Percentiles rank a stretch among this genome's conserved stretches.
These are phyloP conservation scores for Crambe crambe DNA, from an alignment of 37 sponge, comb jelly and placozoan genomes.

Conservation along the genomic window DNA sequence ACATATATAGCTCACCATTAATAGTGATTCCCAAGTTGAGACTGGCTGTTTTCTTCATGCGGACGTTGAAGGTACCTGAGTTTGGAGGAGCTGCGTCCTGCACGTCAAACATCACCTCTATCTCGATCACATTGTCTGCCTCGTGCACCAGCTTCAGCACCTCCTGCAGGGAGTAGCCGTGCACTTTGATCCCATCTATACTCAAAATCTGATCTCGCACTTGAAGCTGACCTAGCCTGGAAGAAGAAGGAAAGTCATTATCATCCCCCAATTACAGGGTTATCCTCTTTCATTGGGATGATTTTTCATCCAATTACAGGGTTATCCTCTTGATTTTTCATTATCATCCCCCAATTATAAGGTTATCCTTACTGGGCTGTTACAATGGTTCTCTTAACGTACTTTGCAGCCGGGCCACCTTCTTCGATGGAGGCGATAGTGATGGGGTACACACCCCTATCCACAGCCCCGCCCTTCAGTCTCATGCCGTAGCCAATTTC, in stretches of 20 bases:
- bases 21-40: constrained; percentile 84
- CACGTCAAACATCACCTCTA: constrained; percentile 70
- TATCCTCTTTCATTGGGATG: not conserved
- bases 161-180: constrained; percentile 60
- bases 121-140: constrained; percentile 38
- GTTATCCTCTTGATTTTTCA: too few relatives aligned
- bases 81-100: constrained; percentile 74
- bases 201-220: constrained; percentile 64
- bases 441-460: constrained; percentile 45
- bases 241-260: not conserved
- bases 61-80: constrained; percentile 83
- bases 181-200: constrained; percentile 54
- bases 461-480: constrained; percentile 62
- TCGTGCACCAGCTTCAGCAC: constrained; percentile 74
- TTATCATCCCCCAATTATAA: too few relatives aligned
- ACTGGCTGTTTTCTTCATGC: constrained; percentile 57
- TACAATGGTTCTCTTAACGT: too few relatives aligned
- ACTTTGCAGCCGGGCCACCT: constrained; percentile 74
- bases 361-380: too few relatives aligned
- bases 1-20: constrained; percentile 47
- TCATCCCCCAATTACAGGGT: too few relatives aligned
- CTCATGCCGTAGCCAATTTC: constrained; percentile 76
- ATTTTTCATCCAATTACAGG: too few relatives aligned
- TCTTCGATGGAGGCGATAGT: constrained; percentile 43
- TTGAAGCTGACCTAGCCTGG: constrained; percentile 32